A percentile compares a stretch with the other conserved stretches of the same genome.
phyloP scores from a whole-genome alignment of 2,113 vertebrate species.

The Sula dactylatra region DNA sequence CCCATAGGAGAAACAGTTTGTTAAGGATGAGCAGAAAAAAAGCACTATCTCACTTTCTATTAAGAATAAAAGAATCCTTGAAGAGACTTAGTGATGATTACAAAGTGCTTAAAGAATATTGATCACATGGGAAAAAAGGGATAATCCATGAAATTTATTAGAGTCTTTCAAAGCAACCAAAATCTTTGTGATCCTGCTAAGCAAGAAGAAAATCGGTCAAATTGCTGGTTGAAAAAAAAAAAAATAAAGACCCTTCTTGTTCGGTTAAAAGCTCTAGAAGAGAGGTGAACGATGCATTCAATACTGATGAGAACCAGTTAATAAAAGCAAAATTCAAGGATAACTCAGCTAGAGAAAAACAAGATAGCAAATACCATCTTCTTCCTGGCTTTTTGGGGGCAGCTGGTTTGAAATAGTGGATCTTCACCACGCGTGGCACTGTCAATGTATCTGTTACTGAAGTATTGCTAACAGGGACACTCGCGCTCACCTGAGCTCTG shows the following conservation, averaged over 20 bases:
- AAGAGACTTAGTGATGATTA: neutral
- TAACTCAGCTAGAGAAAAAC: neutral
- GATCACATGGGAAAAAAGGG: neutral
- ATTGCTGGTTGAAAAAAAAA: neutral
- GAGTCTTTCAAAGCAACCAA: neutral
- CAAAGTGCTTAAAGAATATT: neutral
- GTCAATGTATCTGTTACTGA: accelerated
- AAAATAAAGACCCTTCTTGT: neutral
- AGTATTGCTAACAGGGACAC: accelerated
- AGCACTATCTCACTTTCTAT: neutral
- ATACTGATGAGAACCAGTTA: neutral
- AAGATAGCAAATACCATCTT: neutral
- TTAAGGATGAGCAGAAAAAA: neutral
- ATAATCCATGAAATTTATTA: neutral
- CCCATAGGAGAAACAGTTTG: neutral
- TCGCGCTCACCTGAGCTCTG: neutral
- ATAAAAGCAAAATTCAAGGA: neutral
- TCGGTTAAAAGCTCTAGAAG: neutral
- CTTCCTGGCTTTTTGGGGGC: neutral
- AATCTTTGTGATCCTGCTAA: neutral
- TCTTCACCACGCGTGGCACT: accelerated
- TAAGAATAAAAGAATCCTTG: neutral
- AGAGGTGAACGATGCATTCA: neutral
- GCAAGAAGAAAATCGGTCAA: neutral
- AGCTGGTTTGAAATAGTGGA: neutral